Conservation (phyloP, 2,888 invertebrate genomes). For the Strigamia transsilvanica region DNA sequence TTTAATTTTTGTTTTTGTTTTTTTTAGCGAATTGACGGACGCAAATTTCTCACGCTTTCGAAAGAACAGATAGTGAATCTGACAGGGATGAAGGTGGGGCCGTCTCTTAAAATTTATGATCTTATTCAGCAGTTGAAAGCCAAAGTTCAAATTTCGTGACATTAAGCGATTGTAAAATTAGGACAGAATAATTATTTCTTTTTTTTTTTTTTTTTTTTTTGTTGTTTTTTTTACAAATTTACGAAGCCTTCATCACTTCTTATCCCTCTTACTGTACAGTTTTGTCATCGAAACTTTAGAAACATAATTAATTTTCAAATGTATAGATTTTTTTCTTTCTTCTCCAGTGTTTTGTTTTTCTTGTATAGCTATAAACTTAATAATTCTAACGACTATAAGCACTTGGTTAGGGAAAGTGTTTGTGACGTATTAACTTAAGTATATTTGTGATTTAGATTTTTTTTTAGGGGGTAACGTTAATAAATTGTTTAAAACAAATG, state of each 20-base stretch:
- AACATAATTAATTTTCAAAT: not conserved
- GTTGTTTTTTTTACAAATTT: not conserved
- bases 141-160: constrained; percentile 68
- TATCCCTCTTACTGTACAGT: constrained; percentile 14
- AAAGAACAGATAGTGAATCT: constrained; percentile 91
- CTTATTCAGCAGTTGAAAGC: constrained; percentile 89
- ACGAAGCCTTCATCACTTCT: constrained; percentile 20
- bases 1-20: not conserved
- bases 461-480: no score
- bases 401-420: no score
- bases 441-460: no score
- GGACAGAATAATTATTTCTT: no score
- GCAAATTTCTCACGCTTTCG: constrained; percentile 78
- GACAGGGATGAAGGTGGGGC: constrained; percentile 92
- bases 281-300: not conserved
- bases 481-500: no score
- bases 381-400: no score
- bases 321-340: not conserved
- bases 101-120: constrained; percentile 91
- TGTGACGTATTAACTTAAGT: no score
- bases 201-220: not conserved
- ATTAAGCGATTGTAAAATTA: not conserved
- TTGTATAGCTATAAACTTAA: not conserved
- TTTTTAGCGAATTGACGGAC: constrained; percentile 77
- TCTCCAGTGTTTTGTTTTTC: no score